A percentile compares a stretch with the other conserved stretches of the same genome.
Evolutionary conservation across 2,113 vertebrate species (phyloP).

Genomic region (Recurvirostra avosetta): DNA sequence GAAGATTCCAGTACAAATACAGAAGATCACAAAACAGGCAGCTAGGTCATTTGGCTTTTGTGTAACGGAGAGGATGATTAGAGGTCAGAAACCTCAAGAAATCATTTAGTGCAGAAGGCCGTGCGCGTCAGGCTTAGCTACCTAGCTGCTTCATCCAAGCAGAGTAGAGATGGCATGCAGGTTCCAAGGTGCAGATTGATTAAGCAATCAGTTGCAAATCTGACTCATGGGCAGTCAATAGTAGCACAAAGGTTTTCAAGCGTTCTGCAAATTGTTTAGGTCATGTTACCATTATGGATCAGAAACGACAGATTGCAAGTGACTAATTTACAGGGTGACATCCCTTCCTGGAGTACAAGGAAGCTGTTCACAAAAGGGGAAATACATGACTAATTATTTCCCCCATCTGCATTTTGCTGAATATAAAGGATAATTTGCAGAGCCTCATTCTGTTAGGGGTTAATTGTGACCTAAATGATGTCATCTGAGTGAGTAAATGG

Average conservation of each 20-base stretch:
- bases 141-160: not conserved
- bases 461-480: conserved; percentile 21
- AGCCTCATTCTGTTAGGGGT: not conserved
- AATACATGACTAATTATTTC: conserved; percentile 38
- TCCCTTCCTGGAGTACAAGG: conserved; percentile 2
- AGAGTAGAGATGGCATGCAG: not conserved
- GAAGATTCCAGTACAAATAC: not conserved
- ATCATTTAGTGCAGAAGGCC: not conserved
- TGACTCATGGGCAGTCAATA: conserved; percentile 27
- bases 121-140: not conserved
- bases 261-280: not conserved
- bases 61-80: not conserved
- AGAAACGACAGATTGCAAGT: conserved; percentile 38
- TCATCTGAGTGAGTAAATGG: not conserved
- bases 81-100: not conserved
- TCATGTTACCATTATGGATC: conserved; percentile 3
- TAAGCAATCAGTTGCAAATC: conserved; percentile 1
- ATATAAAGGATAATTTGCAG: not conserved
- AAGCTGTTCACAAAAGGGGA: conserved; percentile 6
- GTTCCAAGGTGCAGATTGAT: not conserved
- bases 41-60: not conserved
- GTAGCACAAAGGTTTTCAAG: not conserved
- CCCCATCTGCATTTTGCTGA: conserved; percentile 9
- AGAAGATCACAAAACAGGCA: not conserved
- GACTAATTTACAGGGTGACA: conserved; percentile 10